These are phyloP conservation scores for Nylanderia fulva DNA, from an alignment of 1,140 invertebrate species.

Conservation along the genomic window DNA sequence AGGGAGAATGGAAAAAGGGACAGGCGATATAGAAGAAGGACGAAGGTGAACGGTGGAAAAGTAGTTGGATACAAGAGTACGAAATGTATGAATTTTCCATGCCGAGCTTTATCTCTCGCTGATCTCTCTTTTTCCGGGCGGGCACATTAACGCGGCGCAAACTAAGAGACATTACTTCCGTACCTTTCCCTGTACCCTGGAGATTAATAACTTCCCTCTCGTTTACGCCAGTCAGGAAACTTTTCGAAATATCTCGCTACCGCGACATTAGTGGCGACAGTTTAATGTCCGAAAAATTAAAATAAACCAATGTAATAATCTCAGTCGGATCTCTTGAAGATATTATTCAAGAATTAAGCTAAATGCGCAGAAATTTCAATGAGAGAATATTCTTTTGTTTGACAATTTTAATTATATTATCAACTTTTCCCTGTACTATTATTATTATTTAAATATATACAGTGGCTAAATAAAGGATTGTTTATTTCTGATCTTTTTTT, in stretches of 20 bases:
- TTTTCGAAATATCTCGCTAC: conserved; percentile 51
- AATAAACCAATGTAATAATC: conserved; percentile 11
- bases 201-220: conserved; percentile 72
- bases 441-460: neutral
- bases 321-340: neutral
- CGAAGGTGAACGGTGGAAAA: conserved; percentile 28
- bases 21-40: neutral
- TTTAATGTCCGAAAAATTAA: conserved; percentile 25
- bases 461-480: neutral
- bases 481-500: neutral
- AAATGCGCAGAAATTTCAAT: neutral
- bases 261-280: neutral
- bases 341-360: neutral
- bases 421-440: neutral
- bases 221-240: conserved; percentile 60
- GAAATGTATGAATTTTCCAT: conserved; percentile 73
- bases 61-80: conserved; percentile 51
- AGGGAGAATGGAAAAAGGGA: conserved; percentile 24
- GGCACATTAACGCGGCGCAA: conserved; percentile 61
- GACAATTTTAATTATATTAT: neutral
- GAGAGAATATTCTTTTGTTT: neutral
- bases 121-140: conserved; percentile 57
- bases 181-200: neutral
- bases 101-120: conserved; percentile 53
- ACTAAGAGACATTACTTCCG: conserved; percentile 69